Evolutionary conservation across 2,797 vertebrate genomes (phyloP).

Genomic region (Cercopithecus mitis): DNA sequence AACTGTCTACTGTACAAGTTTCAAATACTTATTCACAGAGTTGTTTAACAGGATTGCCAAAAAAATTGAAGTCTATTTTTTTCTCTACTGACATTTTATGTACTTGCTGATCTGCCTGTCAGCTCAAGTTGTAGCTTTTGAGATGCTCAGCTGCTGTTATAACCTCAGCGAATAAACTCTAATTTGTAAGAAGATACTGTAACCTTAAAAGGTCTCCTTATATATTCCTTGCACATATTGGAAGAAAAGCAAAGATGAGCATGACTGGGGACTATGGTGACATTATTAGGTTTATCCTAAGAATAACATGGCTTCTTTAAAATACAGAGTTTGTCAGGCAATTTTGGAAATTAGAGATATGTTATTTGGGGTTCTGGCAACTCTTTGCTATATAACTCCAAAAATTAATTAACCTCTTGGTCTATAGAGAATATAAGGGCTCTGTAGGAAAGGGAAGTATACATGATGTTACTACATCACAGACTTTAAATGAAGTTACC

Average conservation of each 20-base stretch:
- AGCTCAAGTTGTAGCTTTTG: not conserved
- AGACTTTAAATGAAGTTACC: not conserved
- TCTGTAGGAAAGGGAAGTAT: not conserved
- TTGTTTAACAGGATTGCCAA: not conserved
- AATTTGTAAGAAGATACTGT: not conserved
- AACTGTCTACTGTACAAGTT: not conserved
- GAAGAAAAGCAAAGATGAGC: not conserved
- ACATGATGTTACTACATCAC: not conserved
- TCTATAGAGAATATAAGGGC: not conserved
- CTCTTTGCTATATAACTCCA: not conserved
- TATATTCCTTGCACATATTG: not conserved
- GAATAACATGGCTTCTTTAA: not conserved
- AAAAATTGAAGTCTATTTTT: not conserved
- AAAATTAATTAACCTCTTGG: constrained; percentile 4
- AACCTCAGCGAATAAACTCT: not conserved
- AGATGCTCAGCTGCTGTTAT: not conserved
- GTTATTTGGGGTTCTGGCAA: not conserved
- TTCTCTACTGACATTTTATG: not conserved
- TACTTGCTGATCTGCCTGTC: not conserved
- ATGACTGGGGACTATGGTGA: not conserved
- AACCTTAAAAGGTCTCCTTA: constrained; percentile 33
- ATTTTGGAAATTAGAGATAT: not conserved
- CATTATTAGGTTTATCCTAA: not conserved
- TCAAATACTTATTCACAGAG: not conserved
- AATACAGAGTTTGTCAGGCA: not conserved